Percentiles rank a stretch among this genome's conserved stretches.
Evolutionary conservation across 1,140 invertebrate species (phyloP).

Genomic region (Philotrypesis tridentata): DNA sequence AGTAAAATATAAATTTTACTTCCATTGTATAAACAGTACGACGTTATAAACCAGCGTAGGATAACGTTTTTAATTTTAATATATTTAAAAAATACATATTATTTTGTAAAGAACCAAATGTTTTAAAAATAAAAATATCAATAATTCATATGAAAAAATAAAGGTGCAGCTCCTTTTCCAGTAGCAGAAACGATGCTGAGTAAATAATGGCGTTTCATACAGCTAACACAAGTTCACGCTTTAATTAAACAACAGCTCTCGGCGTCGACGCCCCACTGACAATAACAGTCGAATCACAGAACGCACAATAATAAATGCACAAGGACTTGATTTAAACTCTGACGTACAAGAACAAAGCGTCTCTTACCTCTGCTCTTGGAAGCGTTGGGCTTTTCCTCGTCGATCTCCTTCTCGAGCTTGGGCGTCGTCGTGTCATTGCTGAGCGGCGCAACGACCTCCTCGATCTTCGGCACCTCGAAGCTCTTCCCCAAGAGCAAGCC

Average conservation of each 20-base stretch:
- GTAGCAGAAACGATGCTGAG: background rate
- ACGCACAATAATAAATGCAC: background rate
- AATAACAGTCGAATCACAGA: background rate
- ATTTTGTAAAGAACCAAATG: background rate
- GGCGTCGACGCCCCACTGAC: background rate
- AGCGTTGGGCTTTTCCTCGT: constrained; percentile 62
- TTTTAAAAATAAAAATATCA: background rate
- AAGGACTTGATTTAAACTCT: background rate
- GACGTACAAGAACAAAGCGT: background rate
- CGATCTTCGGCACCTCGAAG: constrained; percentile 67
- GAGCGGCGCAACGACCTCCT: constrained; percentile 67
- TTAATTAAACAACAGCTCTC: background rate
- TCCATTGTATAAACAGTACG: too few relatives aligned
- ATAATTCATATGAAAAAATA: background rate
- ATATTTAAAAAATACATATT: too few relatives aligned
- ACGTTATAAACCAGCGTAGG: too few relatives aligned
- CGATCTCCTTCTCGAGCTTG: constrained; percentile 60
- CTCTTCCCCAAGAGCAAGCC: constrained; percentile 62
- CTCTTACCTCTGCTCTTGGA: constrained; percentile 57
- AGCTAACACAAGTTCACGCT: background rate
- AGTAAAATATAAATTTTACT: too few relatives aligned
- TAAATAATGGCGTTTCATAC: background rate
- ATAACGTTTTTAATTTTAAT: too few relatives aligned
- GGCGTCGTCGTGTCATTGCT: constrained; percentile 65
- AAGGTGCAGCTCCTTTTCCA: background rate